phyloP scores from a whole-genome alignment of 2,113 vertebrate genomes.

The Pleuronectes platessa region DNA sequence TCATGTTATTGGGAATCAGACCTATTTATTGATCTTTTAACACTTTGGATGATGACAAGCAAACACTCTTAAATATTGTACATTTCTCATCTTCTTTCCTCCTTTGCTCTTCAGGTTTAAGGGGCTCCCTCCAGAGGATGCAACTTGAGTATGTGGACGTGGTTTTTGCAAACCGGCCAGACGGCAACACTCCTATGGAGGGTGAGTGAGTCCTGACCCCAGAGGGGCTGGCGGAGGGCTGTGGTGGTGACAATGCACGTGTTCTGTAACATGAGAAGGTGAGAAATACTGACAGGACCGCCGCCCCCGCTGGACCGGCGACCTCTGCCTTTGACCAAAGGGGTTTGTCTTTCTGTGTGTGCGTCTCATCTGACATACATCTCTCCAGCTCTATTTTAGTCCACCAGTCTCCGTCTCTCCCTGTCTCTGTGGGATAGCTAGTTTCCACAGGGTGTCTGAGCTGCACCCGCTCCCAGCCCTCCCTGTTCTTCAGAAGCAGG shows the following conservation, averaged over 20 bases:
- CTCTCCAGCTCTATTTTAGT: constrained; percentile 65
- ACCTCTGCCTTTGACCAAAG: constrained; percentile 47
- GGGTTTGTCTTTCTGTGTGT: constrained; percentile 18
- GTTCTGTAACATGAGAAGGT: constrained; percentile 65
- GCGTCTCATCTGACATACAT: constrained; percentile 14
- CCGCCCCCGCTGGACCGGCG: not conserved
- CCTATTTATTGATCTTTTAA: not conserved
- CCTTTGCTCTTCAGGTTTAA: constrained; percentile 84
- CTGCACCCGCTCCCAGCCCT: constrained; percentile 57
- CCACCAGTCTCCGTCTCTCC: constrained; percentile 38
- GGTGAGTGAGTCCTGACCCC: constrained; percentile 81
- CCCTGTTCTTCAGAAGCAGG: constrained; percentile 70
- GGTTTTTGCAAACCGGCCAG: constrained; percentile 95
- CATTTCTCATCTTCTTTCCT: constrained; percentile 1
- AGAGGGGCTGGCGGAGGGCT: not conserved
- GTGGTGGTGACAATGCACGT: constrained; percentile 36
- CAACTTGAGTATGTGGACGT: constrained; percentile 98
- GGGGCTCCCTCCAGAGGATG: constrained; percentile 94
- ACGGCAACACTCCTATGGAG: constrained; percentile 98
- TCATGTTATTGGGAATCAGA: not conserved
- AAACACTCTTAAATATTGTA: not conserved
- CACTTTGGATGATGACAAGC: no score
- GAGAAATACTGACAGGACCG: constrained; percentile 43
- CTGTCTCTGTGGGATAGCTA: constrained; percentile 59
- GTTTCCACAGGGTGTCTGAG: constrained; percentile 63